Conservation (phyloP, 2,888 invertebrate genomes). For the Argyra leucocephala region DNA sequence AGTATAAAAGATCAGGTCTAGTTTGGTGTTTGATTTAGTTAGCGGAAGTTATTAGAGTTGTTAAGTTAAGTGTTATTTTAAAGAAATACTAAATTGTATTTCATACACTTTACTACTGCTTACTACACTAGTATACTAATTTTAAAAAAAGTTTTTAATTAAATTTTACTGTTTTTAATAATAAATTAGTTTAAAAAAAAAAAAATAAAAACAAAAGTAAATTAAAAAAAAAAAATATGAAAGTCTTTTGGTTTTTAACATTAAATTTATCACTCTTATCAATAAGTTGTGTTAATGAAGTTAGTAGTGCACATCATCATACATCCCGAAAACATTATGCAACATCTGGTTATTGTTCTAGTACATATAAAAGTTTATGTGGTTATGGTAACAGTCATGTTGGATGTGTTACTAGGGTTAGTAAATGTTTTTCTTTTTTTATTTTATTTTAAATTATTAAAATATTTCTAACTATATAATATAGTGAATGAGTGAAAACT, state of each 20-base stretch:
- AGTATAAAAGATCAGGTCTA: background rate
- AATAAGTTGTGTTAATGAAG: background rate
- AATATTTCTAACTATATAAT: no score
- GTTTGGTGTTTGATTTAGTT: background rate
- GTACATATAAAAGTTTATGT: background rate
- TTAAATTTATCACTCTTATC: background rate
- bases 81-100: no score
- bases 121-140: no score
- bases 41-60: background rate
- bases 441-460: no score
- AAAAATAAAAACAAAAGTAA: no score
- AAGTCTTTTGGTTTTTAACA: background rate
- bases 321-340: background rate
- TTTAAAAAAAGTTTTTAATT: background rate
- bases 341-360: background rate
- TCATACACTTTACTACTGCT: no score
- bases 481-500: no score
- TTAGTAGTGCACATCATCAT: background rate
- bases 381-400: background rate
- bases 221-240: background rate
- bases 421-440: background rate
- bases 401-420: background rate
- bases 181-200: no score
- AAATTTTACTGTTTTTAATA: background rate
- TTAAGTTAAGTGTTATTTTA: background rate